Conservation (phyloP, 2,113 vertebrate species). For the Amia ocellicauda region DNA sequence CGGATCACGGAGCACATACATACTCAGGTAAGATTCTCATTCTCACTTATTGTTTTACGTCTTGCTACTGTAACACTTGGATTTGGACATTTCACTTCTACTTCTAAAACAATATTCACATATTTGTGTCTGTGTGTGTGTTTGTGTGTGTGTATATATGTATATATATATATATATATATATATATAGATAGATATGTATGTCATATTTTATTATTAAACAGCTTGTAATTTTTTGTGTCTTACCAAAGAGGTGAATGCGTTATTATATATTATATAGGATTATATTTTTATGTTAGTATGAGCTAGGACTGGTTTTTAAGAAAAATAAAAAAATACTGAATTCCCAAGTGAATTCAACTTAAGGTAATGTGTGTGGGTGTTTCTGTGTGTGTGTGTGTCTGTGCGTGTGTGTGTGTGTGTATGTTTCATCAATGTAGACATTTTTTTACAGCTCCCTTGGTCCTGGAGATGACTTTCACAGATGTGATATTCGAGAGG, state of each 20-base stretch:
- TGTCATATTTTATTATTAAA: too few relatives aligned
- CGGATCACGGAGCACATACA: slow-evolving; percentile 7
- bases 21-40: neutral
- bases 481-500: slow-evolving; percentile 65
- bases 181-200: neutral
- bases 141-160: neutral
- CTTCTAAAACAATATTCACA: neutral
- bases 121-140: slow-evolving; percentile 12
- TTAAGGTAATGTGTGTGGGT: too few relatives aligned
- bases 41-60: neutral
- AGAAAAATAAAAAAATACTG: too few relatives aligned
- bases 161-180: neutral
- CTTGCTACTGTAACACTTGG: neutral
- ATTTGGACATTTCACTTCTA: neutral
- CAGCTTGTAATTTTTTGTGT: too few relatives aligned
- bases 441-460: slow-evolving; percentile 55
- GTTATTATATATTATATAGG: too few relatives aligned
- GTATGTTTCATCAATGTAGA: slow-evolving; percentile 44
- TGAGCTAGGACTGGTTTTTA: neutral
- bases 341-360: neutral
- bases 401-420: slow-evolving; percentile 28
- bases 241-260: too few relatives aligned
- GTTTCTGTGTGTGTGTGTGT: neutral
- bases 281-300: too few relatives aligned
- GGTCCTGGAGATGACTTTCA: slow-evolving; percentile 53